phyloP scores from a whole-genome alignment of 2,888 invertebrate genomes.

The Bhutanitis thaidina region DNA sequence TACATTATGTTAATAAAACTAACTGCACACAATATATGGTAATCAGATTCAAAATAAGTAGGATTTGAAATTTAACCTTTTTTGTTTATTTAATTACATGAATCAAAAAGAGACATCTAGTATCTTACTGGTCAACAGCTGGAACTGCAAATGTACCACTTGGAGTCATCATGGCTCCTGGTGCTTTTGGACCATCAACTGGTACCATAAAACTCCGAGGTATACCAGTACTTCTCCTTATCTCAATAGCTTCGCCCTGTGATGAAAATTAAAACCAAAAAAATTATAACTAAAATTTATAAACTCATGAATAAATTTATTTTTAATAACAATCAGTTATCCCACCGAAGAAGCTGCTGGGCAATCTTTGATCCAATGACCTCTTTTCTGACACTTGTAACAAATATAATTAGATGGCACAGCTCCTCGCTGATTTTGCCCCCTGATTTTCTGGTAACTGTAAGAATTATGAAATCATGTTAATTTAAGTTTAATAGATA shows the following conservation, averaged over 20 bases:
- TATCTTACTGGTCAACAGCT: conserved; percentile 89
- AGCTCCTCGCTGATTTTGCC: conserved; percentile 92
- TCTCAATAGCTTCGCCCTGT: conserved; percentile 84
- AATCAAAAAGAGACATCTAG: no score
- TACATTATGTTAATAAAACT: no score
- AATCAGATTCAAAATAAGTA: no score
- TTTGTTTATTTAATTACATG: no score
- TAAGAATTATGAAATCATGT: conserved; percentile 36
- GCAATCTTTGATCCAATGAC: conserved; percentile 99
- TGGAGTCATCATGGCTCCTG: conserved; percentile 94
- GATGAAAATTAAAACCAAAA: conserved; percentile 20
- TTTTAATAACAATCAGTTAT: neutral
- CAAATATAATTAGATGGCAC: conserved; percentile 96
- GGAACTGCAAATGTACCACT: conserved; percentile 94
- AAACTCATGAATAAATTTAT: no score
- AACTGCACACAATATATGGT: no score
- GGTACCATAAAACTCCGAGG: conserved; percentile 97
- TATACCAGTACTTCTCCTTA: conserved; percentile 97
- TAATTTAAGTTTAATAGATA: no score
- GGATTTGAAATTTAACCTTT: no score
- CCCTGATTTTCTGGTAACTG: conserved; percentile 94
- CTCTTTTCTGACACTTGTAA: conserved; percentile 95
- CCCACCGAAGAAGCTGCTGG: conserved; percentile 82
- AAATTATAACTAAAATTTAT: no score
- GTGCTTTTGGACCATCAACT: conserved; percentile 92